phyloP scores from a whole-genome alignment of 2,888 invertebrate genomes.

The Phanerotoma sp. region DNA sequence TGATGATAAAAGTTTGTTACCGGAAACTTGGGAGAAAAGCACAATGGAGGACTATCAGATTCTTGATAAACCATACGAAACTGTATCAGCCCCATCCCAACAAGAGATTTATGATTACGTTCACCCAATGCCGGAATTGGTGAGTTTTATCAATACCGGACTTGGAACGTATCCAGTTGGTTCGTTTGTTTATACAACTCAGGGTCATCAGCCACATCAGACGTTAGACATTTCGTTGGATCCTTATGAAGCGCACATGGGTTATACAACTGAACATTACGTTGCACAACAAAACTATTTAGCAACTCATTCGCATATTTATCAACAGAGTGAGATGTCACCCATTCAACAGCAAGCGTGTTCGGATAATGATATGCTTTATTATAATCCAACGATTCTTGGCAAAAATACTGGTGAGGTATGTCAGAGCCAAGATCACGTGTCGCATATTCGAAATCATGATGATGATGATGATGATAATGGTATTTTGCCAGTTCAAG shows the following conservation, averaged over 20 bases:
- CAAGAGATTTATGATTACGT: slow-evolving; percentile 57
- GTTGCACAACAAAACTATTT: slow-evolving; percentile 46
- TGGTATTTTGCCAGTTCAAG: neutral
- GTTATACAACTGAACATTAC: slow-evolving; percentile 46
- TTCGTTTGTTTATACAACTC: slow-evolving; percentile 45
- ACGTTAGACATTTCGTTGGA: slow-evolving; percentile 40
- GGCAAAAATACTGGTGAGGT: neutral
- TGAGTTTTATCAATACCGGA: slow-evolving; percentile 60
- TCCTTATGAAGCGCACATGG: slow-evolving; percentile 37
- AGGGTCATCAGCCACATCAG: slow-evolving; percentile 36
- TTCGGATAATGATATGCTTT: slow-evolving; percentile 1
- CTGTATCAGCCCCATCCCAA: slow-evolving; percentile 25
- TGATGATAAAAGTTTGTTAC: no score
- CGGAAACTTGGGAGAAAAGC: no score
- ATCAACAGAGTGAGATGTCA: slow-evolving; percentile 35
- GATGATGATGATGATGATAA: slow-evolving; percentile 2
- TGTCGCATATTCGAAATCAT: neutral
- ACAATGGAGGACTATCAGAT: slow-evolving; percentile 37
- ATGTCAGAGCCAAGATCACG: slow-evolving; percentile 8
- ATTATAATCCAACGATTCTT: neutral
- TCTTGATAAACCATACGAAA: slow-evolving; percentile 22
- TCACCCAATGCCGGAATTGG: slow-evolving; percentile 59
- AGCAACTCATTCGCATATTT: slow-evolving; percentile 33
- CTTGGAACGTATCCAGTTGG: slow-evolving; percentile 57
- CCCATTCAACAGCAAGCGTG: slow-evolving; percentile 23